Conservation (phyloP, 2,888 invertebrate species). For the Plagiodera versicolora region DNA sequence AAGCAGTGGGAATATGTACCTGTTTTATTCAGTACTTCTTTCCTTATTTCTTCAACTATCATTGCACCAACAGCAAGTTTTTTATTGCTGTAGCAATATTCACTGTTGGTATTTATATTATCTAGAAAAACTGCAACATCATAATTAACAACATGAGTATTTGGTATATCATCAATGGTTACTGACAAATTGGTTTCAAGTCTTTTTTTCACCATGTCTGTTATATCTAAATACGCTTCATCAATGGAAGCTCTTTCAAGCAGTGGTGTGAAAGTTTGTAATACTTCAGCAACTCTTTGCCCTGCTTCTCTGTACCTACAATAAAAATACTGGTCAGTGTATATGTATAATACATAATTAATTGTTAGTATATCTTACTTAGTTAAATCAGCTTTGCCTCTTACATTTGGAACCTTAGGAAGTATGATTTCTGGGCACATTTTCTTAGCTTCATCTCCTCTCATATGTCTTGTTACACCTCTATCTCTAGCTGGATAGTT, state of each 20-base stretch:
- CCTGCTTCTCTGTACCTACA: conserved; percentile 83
- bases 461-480: conserved; percentile 89
- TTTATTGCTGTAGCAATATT: conserved; percentile 64
- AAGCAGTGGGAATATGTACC: conserved; percentile 51
- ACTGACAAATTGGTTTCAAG: conserved; percentile 44
- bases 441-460: conserved; percentile 87
- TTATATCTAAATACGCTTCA: conserved; percentile 95
- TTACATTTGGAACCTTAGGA: conserved; percentile 79
- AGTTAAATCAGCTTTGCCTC: conserved; percentile 93
- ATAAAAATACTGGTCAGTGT: not conserved
- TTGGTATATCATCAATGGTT: conserved; percentile 54
- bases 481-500: conserved; percentile 91
- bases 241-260: conserved; percentile 96
- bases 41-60: conserved; percentile 85
- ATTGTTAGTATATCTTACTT: conserved; percentile 60
- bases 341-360: not conserved
- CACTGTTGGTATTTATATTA: conserved; percentile 59
- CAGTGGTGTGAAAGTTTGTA: conserved; percentile 75
- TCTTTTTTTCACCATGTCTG: conserved; percentile 63
- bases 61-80: conserved; percentile 79
- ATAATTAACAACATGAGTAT: conserved; percentile 68
- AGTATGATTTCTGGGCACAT: conserved; percentile 87
- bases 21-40: conserved; percentile 78
- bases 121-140: conserved; percentile 61
- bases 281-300: conserved; percentile 81